Conservation (phyloP, 2,888 invertebrate species). For the Drosophila dives region DNA sequence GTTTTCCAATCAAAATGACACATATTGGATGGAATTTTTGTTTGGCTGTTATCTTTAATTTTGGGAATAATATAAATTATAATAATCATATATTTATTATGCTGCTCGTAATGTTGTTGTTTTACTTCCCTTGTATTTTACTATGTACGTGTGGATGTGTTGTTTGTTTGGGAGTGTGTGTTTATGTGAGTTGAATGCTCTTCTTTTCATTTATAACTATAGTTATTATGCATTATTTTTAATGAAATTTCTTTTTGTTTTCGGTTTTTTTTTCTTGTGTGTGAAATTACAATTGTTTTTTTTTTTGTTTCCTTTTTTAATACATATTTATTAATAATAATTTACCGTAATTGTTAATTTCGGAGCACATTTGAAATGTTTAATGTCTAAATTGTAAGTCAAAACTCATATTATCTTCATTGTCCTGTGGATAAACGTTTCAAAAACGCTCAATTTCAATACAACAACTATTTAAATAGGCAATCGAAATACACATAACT, state of each 20-base stretch:
- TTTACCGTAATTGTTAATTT: constrained; percentile 57
- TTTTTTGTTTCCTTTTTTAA: constrained; percentile 18
- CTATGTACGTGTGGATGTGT: constrained; percentile 61
- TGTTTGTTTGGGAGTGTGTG: constrained; percentile 41
- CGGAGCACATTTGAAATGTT: constrained; percentile 69
- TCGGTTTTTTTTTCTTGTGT: constrained; percentile 19
- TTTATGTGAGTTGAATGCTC: constrained; percentile 56
- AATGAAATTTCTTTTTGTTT: constrained; percentile 49
- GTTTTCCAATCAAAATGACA: constrained; percentile 38
- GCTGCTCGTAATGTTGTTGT: constrained; percentile 70
- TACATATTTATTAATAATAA: constrained; percentile 53
- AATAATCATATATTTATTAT: constrained; percentile 76
- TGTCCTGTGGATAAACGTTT: constrained; percentile 66
- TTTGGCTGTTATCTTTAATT: constrained; percentile 81
- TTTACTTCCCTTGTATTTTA: constrained; percentile 70
- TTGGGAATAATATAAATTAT: constrained; percentile 83
- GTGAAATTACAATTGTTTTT: constrained; percentile 59
- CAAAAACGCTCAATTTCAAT: constrained; percentile 71
- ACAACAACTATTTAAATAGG: constrained; percentile 71
- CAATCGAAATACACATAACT: constrained; percentile 42
- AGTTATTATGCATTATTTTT: constrained; percentile 60
- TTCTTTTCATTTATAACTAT: constrained; percentile 63
- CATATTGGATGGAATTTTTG: constrained; percentile 42
- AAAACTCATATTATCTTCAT: constrained; percentile 72
- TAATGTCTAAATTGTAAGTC: constrained; percentile 72